Base-by-base conservation (phyloP, 2,888 invertebrate genomes). In the Neoascia interrupta region DNA sequence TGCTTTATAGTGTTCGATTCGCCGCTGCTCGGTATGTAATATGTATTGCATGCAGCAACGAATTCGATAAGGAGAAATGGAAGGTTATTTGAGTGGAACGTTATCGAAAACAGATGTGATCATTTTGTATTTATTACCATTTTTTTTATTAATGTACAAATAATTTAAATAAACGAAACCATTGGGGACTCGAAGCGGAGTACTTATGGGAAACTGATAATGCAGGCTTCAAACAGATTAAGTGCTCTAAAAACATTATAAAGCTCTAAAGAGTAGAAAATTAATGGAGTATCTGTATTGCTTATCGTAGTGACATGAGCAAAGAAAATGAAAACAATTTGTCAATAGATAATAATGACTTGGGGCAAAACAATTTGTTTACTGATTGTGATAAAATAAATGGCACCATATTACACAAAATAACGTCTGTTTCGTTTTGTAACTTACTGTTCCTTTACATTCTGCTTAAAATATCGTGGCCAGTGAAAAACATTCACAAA, bases 71-170 rank as follows among this genome's bases (percentile, higher is more conserved):
- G 54, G 34, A 16, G n/a, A 43, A 34, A 23, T 34, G 53, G 34
- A 64, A 43, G 53, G 64, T 36, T 28, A 37, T 61, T 61, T 61
- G 11, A 49, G 36, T 45, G 54, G 26, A 54, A 26, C 39, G 37
- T 37, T 47, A 56, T 56, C 66, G 56, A 47, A 64, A 54, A 47
- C 66, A 56, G 54, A 56, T 66, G 66, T 54, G 47, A 28, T 13
- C 37, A 37, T 2, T 28, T 39, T 19, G 15, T 23, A 34, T 21
- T 23, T 45, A 13, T 36, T 13, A 34, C n/a, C n/a, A n/a, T n/a
- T n/a, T n/a, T n/a, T 23, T 41, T 34, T 8, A 3, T 43, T 23
- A 8, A 26, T 34, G 21, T 23, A 15, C 15, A 41, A 64, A 64
- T 45, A 37, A 66, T 37, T 66, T 19, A 54, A 54, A 66, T 45